Percentiles rank a stretch among this genome's conserved stretches.
Conservation (phyloP, 2,113 vertebrate species). For the Anolis carolinensis region DNA sequence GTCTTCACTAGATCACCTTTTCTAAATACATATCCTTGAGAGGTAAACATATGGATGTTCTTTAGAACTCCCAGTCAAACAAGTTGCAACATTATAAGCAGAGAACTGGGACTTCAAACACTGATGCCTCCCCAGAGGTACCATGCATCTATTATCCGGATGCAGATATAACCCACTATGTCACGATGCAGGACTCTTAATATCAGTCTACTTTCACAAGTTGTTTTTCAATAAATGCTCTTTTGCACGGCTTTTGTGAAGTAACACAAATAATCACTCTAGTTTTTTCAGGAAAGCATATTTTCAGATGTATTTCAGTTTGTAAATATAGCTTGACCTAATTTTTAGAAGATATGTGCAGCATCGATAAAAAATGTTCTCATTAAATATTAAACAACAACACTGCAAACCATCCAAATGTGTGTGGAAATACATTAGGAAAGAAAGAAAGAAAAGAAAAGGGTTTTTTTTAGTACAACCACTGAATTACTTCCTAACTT, state of each 20-base stretch:
- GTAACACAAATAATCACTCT: constrained; percentile 5
- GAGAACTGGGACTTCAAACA: not conserved
- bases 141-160: not conserved
- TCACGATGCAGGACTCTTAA: constrained; percentile 17
- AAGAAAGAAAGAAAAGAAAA: not conserved
- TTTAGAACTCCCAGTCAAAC: not conserved
- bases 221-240: constrained; percentile 16
- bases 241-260: constrained; percentile 31
- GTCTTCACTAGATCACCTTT: constrained; percentile 31
- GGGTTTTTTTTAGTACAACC: too few species aligned
- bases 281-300: constrained; percentile 24
- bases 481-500: too few species aligned
- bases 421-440: constrained; percentile 9
- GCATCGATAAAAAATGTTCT: constrained; percentile 47
- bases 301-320: constrained; percentile 54
- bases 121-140: too few species aligned
- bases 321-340: constrained; percentile 34
- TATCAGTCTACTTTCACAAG: constrained; percentile 41
- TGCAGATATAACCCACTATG: not conserved
- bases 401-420: accelerated
- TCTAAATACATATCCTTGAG: not conserved
- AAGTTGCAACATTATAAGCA: not conserved
- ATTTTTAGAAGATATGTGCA: constrained; percentile 40
- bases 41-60: not conserved
- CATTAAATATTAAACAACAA: constrained; percentile 43